These are phyloP conservation scores for Tricholauxania praeusta DNA, from an alignment of 2,888 invertebrate genomes.

Conservation along the genomic window DNA sequence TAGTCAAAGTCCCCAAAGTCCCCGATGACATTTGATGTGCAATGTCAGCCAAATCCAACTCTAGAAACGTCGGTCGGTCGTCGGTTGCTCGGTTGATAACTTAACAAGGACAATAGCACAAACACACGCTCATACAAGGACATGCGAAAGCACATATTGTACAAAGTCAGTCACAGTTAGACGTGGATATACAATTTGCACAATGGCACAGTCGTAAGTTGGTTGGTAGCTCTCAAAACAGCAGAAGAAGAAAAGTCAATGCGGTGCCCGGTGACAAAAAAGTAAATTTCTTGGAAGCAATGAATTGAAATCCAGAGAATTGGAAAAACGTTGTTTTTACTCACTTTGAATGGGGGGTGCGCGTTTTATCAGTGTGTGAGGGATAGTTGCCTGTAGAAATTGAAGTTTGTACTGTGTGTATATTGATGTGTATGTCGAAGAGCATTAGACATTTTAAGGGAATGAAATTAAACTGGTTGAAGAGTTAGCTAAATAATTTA, in stretches of 20 bases:
- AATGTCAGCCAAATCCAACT: slow-evolving; percentile 36
- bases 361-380: too few species aligned
- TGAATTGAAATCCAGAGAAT: slow-evolving; percentile 42
- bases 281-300: slow-evolving; percentile 38
- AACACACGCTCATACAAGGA: slow-evolving; percentile 8
- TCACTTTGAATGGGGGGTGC: slow-evolving; percentile 4
- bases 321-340: slow-evolving; percentile 41
- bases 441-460: too few species aligned
- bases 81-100: background rate
- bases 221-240: too few species aligned
- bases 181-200: too few species aligned
- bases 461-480: too few species aligned
- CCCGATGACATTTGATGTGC: slow-evolving; percentile 48
- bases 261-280: slow-evolving; percentile 9
- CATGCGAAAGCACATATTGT: too few species aligned
- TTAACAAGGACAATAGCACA: slow-evolving; percentile 33
- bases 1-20: slow-evolving; percentile 48
- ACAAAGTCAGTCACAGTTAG: too few species aligned
- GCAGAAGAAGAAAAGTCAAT: slow-evolving; percentile 18
- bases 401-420: too few species aligned
- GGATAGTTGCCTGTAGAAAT: too few species aligned
- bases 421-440: too few species aligned
- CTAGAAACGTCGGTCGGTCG: background rate
- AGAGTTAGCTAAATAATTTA: too few species aligned
- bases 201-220: too few species aligned